Evolutionary conservation across 1,140 invertebrate species (phyloP), one percentile per base, ranked within the genome.

Genomic region (Musca domestica): DNA sequence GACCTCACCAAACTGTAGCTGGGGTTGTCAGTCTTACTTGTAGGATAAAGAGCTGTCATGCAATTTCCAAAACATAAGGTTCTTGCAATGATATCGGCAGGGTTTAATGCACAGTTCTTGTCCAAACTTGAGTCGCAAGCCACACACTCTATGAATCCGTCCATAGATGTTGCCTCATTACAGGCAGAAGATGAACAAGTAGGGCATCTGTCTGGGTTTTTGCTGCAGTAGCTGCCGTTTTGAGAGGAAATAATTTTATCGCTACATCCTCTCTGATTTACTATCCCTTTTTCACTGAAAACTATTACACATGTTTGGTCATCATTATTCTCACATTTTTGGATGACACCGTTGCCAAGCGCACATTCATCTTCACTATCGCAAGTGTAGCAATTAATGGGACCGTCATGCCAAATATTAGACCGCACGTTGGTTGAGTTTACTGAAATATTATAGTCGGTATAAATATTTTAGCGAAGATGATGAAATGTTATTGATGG

Each of bases 311-410:
- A 67, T 5, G 51, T 46, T 47, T 67, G 66, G 2, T 30, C 30
- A 7, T 20, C 41, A 47, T 67, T 41, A 22, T 46, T 47, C 12
- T 54, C 30, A 34, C 66, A 52, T 58, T 64, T 64, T 15, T 30
- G 52, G 12, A 78, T 23, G 12, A 22, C 2, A 17, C 76, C 76
- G 0, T 68, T 61, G n/a, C 71, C 48, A 2, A 41, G 66, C 0
- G 73, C 48, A 52, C 76, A 78, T 2, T 75, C 71, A 27, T 68
- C 71, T 1, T 54, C 61, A 49, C 51, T 68, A 49, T 69, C 67
- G 46, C 76, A 78, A 23, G 61, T 70, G 30, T 75, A 71, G 20
- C 76, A 78, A n/a, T 78, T 78, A 7, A 78, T 78, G 41, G 73
- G 71, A 1, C 74, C 76, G 22, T 68, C 66, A 51, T 76, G 76